Conservation (phyloP, 2,797 vertebrate genomes). For the Pitangus sulphuratus region DNA sequence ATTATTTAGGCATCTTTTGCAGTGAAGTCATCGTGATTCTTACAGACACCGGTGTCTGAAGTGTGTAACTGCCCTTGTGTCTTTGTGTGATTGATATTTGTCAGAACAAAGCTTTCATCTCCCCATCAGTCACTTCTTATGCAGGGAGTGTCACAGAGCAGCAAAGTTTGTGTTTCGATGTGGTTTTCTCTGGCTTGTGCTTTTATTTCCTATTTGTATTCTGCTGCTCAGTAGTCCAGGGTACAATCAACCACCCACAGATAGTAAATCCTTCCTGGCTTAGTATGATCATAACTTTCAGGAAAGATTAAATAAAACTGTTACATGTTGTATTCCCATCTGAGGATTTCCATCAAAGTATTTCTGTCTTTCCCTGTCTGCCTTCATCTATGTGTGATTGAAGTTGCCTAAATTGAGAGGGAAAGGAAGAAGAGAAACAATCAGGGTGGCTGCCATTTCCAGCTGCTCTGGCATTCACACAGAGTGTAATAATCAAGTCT, state of each 20-base stretch:
- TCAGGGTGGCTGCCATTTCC: conserved; percentile 21
- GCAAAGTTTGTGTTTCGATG: background rate
- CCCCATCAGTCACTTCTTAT: background rate
- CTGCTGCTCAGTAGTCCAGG: background rate
- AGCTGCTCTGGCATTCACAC: conserved; percentile 25
- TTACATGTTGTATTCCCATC: conserved; percentile 36
- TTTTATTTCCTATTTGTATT: conserved; percentile 59
- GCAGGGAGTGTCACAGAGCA: background rate
- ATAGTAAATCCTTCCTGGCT: conserved; percentile 36
- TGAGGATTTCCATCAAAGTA: conserved; percentile 37
- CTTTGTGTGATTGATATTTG: background rate
- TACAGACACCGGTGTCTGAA: background rate
- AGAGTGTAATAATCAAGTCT: conserved; percentile 21
- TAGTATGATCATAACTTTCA: conserved; percentile 49
- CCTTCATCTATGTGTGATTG: conserved; percentile 34
- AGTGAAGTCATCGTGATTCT: background rate
- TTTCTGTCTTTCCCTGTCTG: conserved; percentile 25
- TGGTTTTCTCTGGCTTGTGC: background rate
- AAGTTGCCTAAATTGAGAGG: conserved; percentile 29
- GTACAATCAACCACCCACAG: conserved; percentile 18
- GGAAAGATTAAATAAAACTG: conserved; percentile 57
- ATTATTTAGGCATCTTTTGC: background rate
- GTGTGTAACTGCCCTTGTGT: background rate
- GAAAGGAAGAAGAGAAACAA: conserved; percentile 27
- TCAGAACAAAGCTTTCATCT: conserved; percentile 43